These are phyloP conservation scores for Chlamydotis undulata DNA, from an alignment of 2,113 vertebrate species.

Conservation along the genomic window DNA sequence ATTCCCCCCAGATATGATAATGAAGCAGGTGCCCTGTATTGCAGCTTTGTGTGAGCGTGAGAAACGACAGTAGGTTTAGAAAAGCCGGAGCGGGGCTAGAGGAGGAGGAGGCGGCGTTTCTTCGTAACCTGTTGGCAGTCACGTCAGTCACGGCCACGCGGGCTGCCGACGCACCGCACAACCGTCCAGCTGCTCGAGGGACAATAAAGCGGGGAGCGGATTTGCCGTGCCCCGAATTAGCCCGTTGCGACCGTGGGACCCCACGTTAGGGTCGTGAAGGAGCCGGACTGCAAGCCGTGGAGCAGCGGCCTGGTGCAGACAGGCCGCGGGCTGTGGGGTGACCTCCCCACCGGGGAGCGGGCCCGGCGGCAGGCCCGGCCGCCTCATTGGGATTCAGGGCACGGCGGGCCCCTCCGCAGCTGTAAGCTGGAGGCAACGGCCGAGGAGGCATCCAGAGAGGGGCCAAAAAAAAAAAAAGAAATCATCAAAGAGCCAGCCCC, in stretches of 20 bases:
- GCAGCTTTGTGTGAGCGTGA: constrained; percentile 83
- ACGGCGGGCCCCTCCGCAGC: constrained; percentile 80
- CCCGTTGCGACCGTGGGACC: not conserved
- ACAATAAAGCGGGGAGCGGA: constrained; percentile 3
- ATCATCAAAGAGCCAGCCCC: constrained; percentile 72
- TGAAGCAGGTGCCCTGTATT: constrained; percentile 87
- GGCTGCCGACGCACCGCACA: not conserved
- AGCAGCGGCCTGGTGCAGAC: not conserved
- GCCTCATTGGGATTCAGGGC: constrained; percentile 86
- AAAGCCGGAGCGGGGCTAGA: constrained; percentile 58
- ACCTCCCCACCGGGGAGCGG: constrained; percentile 77
- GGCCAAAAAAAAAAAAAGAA: constrained; percentile 63
- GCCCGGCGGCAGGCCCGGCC: constrained; percentile 55
- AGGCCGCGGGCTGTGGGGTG: constrained; percentile 41
- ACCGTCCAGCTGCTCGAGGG: constrained; percentile 74
- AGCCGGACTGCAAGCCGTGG: not conserved
- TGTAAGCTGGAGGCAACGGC: constrained; percentile 80
- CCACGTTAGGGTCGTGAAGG: not conserved
- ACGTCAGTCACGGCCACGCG: constrained; percentile 67
- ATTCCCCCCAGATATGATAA: constrained; percentile 85
- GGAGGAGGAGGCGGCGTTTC: constrained; percentile 52
- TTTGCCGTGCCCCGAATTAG: constrained; percentile 49
- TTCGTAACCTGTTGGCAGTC: constrained; percentile 80
- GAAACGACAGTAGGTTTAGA: constrained; percentile 78
- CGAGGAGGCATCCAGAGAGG: constrained; percentile 78